Conservation (phyloP, 2,113 vertebrate genomes). For the Crotalus helleri region DNA sequence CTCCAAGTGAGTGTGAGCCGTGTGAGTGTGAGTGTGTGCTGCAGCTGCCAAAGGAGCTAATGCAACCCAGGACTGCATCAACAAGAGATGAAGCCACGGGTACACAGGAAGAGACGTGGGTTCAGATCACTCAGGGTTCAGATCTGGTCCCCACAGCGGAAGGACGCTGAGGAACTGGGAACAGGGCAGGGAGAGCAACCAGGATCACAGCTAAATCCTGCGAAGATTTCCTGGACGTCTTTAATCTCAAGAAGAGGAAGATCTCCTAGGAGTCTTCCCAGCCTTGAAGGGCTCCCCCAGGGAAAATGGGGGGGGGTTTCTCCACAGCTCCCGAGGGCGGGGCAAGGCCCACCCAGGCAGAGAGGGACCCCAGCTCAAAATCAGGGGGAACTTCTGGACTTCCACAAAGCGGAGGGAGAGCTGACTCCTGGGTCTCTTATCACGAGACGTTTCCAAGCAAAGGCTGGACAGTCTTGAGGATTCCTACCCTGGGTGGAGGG, state of each 20-base stretch:
- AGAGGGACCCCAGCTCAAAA: background rate
- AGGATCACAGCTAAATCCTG: background rate
- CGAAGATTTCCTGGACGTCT: background rate
- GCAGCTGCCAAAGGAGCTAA: background rate
- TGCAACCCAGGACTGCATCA: background rate
- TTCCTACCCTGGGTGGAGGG: background rate
- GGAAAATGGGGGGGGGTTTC: background rate
- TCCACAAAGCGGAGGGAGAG: background rate
- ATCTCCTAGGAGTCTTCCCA: background rate
- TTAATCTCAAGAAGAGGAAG: background rate
- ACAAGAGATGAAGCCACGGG: accelerated
- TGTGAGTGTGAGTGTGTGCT: background rate
- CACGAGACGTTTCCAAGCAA: background rate
- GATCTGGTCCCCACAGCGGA: background rate
- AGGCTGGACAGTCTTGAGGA: background rate
- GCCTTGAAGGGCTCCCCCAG: background rate
- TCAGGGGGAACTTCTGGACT: background rate
- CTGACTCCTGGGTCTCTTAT: background rate
- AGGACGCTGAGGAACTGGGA: background rate
- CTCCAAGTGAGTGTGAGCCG: background rate
- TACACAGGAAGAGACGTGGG: background rate
- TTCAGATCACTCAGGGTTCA: background rate
- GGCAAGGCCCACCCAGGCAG: background rate
- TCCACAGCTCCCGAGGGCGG: background rate
- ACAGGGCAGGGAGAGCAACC: background rate